These are phyloP conservation scores for Lordiphosa mommai DNA, from an alignment of 1,140 invertebrate species.

Conservation along the genomic window DNA sequence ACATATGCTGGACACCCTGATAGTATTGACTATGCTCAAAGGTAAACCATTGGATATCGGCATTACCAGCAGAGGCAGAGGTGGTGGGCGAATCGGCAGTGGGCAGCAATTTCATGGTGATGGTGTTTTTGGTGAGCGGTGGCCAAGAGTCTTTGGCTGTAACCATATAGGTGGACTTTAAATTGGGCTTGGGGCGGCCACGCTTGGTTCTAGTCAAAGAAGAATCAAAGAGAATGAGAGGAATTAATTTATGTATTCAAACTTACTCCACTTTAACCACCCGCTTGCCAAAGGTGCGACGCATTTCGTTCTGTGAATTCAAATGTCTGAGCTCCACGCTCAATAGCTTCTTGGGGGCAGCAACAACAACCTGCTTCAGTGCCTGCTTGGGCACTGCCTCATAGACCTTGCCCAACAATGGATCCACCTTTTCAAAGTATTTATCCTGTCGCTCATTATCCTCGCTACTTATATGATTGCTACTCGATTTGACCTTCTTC, in stretches of 20 bases:
- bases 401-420: conserved; percentile 56
- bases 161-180: conserved; percentile 85
- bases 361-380: conserved; percentile 27
- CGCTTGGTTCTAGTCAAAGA: conserved; percentile 81
- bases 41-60: conserved; percentile 84
- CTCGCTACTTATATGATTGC: conserved; percentile 82
- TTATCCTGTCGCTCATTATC: conserved; percentile 81
- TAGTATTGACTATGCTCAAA: conserved; percentile 91
- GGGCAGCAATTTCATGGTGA: conserved; percentile 87
- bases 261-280: conserved; percentile 82
- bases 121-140: conserved; percentile 84
- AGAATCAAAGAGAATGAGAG: conserved; percentile 17
- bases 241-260: conserved; percentile 13
- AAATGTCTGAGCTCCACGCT: conserved; percentile 87
- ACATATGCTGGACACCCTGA: conserved; percentile 87
- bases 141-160: conserved; percentile 85
- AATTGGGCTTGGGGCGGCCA: conserved; percentile 80
- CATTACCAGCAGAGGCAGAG: conserved; percentile 6
- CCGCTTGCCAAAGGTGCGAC: conserved; percentile 91
- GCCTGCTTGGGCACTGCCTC: conserved; percentile 53
- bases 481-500: conserved; percentile 81
- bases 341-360: conserved; percentile 81
- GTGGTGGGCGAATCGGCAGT: conserved; percentile 57
- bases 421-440: conserved; percentile 64
- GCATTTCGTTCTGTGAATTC: conserved; percentile 91